phyloP scores from a whole-genome alignment of 2,888 invertebrate genomes.

The Coleophora flavipennella region DNA sequence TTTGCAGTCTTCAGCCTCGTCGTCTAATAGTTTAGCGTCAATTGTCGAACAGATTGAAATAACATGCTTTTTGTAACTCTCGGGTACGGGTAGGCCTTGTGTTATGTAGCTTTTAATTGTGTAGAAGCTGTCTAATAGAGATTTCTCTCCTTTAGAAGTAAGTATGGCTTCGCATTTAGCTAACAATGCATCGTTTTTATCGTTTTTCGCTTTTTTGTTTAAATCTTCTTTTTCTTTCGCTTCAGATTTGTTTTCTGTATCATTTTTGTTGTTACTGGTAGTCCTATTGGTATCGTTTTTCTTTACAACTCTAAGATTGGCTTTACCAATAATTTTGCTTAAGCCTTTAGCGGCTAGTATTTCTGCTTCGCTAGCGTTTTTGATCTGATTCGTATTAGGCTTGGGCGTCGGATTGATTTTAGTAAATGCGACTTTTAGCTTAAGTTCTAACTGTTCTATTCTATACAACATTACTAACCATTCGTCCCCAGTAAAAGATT shows the following conservation, averaged over 20 bases:
- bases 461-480: conserved; percentile 56
- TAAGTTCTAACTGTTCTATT: conserved; percentile 46
- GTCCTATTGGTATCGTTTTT: conserved; percentile 24
- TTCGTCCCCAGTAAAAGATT: conserved; percentile 46
- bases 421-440: conserved; percentile 39
- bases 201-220: conserved; percentile 35
- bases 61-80: conserved; percentile 54
- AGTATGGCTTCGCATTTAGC: conserved; percentile 56
- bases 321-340: conserved; percentile 57
- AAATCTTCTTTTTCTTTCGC: conserved; percentile 22
- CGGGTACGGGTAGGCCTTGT: conserved; percentile 51
- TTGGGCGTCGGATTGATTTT: conserved; percentile 25
- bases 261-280: too few species aligned
- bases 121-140: conserved; percentile 51
- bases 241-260: conserved; percentile 12
- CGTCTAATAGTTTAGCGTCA: conserved; percentile 49
- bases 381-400: conserved; percentile 3
- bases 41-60: conserved; percentile 55
- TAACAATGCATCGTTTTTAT: conserved; percentile 45
- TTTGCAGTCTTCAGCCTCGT: conserved; percentile 31
- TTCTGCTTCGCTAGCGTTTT: conserved; percentile 53
- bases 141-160: conserved; percentile 51
- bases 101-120: conserved; percentile 56
- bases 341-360: conserved; percentile 58
- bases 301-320: conserved; percentile 32